A percentile compares a stretch with the other conserved stretches of the same genome.
These are phyloP conservation scores for Todus mexicanus DNA, from an alignment of 2,797 vertebrate genomes.

Conservation along the genomic window DNA sequence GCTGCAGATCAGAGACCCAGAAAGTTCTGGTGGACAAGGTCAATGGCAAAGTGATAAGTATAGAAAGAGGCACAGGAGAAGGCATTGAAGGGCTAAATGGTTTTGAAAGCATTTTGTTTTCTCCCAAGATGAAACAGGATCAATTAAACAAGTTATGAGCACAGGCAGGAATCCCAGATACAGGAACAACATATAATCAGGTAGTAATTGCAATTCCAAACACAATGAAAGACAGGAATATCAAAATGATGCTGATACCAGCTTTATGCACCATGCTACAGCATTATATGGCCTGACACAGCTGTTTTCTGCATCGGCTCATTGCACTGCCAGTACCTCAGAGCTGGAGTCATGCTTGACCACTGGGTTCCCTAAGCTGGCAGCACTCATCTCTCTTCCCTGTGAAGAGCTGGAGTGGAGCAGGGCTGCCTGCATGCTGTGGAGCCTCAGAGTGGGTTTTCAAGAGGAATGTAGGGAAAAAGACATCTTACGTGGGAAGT, in stretches of 20 bases:
- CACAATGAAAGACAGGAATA: background rate
- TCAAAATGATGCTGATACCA: background rate
- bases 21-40: background rate
- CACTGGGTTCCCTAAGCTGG: background rate
- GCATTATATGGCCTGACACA: background rate
- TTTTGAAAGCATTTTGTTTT: background rate
- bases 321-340: rapidly evolving
- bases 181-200: background rate
- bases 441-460: background rate
- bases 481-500: background rate
- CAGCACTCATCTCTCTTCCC: background rate
- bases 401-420: background rate
- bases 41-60: background rate
- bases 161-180: background rate
- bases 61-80: background rate
- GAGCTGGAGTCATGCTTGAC: background rate
- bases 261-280: background rate
- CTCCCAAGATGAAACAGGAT: background rate
- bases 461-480: background rate
- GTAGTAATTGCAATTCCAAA: background rate
- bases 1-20: background rate
- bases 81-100: background rate
- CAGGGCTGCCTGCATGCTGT: background rate
- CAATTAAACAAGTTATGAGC: background rate
- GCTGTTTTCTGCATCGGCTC: background rate